These are phyloP conservation scores for Phataginus tetradactyla DNA, from an alignment of 2,797 vertebrate genomes.

Conservation along the genomic window DNA sequence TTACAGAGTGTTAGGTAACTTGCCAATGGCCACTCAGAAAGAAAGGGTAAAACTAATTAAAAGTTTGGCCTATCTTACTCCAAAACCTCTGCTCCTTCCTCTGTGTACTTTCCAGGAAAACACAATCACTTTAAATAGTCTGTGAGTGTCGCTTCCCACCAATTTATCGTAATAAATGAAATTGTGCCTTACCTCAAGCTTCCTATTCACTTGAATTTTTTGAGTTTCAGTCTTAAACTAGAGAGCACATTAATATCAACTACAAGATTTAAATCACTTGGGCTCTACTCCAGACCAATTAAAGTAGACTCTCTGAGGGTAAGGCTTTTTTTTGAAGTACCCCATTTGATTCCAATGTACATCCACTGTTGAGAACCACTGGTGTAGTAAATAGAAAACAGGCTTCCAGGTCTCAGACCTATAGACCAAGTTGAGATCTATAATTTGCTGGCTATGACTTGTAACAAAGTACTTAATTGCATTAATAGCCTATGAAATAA, in stretches of 20 bases:
- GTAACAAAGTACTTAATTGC: not conserved
- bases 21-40: not conserved
- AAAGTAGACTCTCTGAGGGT: not conserved
- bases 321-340: not conserved
- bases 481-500: not conserved
- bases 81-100: not conserved
- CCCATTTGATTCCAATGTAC: not conserved
- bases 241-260: not conserved
- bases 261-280: not conserved
- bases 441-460: not conserved
- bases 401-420: not conserved
- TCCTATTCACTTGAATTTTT: not conserved
- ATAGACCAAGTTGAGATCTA: not conserved
- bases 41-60: not conserved
- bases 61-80: not conserved
- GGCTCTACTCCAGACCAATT: not conserved
- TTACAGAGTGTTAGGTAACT: not conserved
- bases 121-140: not conserved
- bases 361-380: not conserved
- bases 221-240: not conserved
- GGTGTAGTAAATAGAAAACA: not conserved
- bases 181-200: not conserved
- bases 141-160: not conserved
- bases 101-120: slow-evolving; percentile 10
- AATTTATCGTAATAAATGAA: not conserved